Evolutionary conservation across 2,113 vertebrate genomes (phyloP).

Genomic region (Rafetus swinhoei): DNA sequence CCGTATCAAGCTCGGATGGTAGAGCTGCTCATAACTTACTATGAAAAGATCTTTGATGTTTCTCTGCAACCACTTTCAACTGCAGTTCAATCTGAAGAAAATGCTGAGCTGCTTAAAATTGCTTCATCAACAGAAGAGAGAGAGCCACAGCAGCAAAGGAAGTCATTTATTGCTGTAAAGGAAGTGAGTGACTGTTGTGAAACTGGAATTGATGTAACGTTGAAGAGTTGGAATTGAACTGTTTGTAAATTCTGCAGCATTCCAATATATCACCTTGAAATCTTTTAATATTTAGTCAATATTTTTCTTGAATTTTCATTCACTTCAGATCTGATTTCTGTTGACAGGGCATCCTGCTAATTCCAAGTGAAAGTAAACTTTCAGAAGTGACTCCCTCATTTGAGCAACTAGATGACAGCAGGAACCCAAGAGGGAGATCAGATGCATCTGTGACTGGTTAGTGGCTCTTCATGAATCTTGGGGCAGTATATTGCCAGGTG

Average conservation of each 20-base stretch:
- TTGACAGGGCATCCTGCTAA: slow-evolving; percentile 69
- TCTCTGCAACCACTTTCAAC: slow-evolving; percentile 80
- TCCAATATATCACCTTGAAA: neutral
- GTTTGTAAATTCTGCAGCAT: neutral
- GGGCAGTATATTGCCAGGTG: neutral
- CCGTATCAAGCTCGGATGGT: slow-evolving; percentile 94
- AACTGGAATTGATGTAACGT: neutral
- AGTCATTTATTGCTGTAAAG: slow-evolving; percentile 86
- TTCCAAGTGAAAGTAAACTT: slow-evolving; percentile 67
- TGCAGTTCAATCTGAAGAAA: slow-evolving; percentile 63
- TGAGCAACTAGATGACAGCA: slow-evolving; percentile 69
- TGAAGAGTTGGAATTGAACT: neutral
- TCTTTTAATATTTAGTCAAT: slow-evolving; percentile 1
- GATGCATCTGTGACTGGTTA: slow-evolving; percentile 71
- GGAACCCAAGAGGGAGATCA: slow-evolving; percentile 57
- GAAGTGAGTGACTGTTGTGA: slow-evolving; percentile 83
- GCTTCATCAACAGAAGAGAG: slow-evolving; percentile 81
- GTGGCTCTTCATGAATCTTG: slow-evolving; percentile 30
- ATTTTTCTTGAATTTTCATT: slow-evolving; percentile 28
- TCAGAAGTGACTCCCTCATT: slow-evolving; percentile 65
- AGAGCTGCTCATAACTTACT: slow-evolving; percentile 92
- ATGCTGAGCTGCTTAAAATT: slow-evolving; percentile 55
- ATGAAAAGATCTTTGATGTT: slow-evolving; percentile 92
- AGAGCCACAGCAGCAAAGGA: slow-evolving; percentile 83
- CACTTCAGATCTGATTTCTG: slow-evolving; percentile 48